A percentile compares a stretch with the other conserved stretches of the same genome.
Conservation (phyloP, 2,113 vertebrate species). For the Catagonus wagneri region DNA sequence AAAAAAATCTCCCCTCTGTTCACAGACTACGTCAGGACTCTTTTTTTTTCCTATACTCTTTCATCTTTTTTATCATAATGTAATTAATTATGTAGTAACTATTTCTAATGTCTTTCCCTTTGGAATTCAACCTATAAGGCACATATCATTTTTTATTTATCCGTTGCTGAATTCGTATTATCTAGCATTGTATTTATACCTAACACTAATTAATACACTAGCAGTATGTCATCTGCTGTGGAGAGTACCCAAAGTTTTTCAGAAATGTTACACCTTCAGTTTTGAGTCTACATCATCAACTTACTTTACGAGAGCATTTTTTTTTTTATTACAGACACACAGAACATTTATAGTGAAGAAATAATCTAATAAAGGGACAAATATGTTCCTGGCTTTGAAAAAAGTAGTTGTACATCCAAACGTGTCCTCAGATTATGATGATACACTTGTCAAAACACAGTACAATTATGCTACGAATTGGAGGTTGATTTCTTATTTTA, state of each 20-base stretch:
- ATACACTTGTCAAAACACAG: constrained; percentile 76
- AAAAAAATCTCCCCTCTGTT: background rate
- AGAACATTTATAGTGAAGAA: background rate
- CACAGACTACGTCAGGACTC: background rate
- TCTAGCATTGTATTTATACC: background rate
- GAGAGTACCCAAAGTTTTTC: background rate
- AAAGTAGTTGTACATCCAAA: constrained; percentile 60
- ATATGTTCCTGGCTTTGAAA: background rate
- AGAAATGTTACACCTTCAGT: background rate
- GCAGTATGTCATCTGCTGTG: background rate
- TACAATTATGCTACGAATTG: constrained; percentile 71
- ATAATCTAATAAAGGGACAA: constrained; percentile 41
- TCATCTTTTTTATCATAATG: background rate
- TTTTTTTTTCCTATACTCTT: background rate
- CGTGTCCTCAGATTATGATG: background rate
- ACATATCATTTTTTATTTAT: background rate
- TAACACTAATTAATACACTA: background rate
- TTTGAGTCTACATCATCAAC: background rate
- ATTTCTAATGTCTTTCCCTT: background rate
- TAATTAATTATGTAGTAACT: background rate
- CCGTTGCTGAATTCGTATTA: background rate
- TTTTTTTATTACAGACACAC: background rate
- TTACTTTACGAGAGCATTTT: constrained; percentile 1
- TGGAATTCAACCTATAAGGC: background rate
- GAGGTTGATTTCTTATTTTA: constrained; percentile 80